Evolutionary conservation across 2,888 invertebrate species (phyloP), one percentile per base, ranked within the genome.

Genomic region (Ichneumoninae sp.): DNA sequence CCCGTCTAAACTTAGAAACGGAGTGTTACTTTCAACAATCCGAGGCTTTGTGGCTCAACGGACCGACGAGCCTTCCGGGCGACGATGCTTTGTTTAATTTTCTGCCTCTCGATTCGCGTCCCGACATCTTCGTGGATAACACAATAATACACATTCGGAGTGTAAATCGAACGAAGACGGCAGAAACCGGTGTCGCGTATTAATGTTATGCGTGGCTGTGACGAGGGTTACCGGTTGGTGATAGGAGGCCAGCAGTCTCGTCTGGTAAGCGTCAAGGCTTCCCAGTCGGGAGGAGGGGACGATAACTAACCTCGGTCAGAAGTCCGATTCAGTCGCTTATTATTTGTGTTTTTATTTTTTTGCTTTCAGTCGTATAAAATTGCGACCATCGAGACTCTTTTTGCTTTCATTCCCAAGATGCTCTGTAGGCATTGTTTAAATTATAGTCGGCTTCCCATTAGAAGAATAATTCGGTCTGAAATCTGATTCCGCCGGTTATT

Each of bases 201-300:
- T 74, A 74, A 47, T 33, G 47, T 65, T 62, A 33, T 50, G 74
- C 74, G 74, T 62, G 50, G 62, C 47, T 60, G 52, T 40, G 52
- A 36, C 70, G n/a, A 13, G 30, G 47, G 47, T 74, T 33, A 30
- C 60, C 60, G 62, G 47, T 47, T 30, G 13, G 19, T 10, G 74
- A 74, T 74, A 62, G 62, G 30, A 50, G 50, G 57, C 57, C 47
- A 26, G 22, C 60, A 26, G 40, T 57, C 62, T 62, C 74, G 74
- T 74, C 30, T 62, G 62, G 62, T 3, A 74, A 44, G 33, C 4
- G 26, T n/a, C 62, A 30, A 62, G 62, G 72, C 74, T 33, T 50
- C 47, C n/a, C 62, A 36, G 47, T 50, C 4, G 0, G 5, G 62
- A 65, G 62, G 44, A 40, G 40, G 3, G 0, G 44, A 8, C 33